These are phyloP conservation scores for Carapus acus DNA, from an alignment of 2,797 vertebrate species.

Conservation along the genomic window DNA sequence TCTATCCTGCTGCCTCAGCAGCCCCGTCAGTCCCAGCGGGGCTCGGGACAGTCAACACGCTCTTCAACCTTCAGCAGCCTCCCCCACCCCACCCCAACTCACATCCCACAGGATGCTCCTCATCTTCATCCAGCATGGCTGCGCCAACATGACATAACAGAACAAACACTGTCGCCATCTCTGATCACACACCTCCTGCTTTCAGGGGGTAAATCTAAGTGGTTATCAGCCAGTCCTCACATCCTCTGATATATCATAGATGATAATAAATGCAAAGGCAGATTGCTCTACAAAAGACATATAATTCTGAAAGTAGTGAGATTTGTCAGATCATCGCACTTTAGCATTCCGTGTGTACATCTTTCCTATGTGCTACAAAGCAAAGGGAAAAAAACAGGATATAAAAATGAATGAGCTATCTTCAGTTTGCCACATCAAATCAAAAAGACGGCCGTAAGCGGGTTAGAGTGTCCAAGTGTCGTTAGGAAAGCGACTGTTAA, in stretches of 20 bases:
- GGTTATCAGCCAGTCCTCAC: too few species aligned
- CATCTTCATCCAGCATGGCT: not conserved
- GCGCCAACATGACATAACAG: slow-evolving; percentile 18
- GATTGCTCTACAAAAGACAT: too few species aligned
- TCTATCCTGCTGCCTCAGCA: slow-evolving; percentile 7
- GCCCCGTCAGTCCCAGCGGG: slow-evolving; percentile 18
- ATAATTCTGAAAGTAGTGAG: too few species aligned
- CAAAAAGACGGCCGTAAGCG: slow-evolving; percentile 17
- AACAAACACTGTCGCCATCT: slow-evolving; percentile 26
- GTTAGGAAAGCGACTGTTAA: not conserved
- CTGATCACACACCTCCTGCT: slow-evolving; percentile 33
- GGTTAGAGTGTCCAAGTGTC: slow-evolving; percentile 21
- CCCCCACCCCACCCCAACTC: slow-evolving; percentile 10
- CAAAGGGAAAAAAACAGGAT: too few species aligned
- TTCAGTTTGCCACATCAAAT: not conserved
- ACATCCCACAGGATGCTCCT: too few species aligned
- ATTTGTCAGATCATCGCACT: too few species aligned
- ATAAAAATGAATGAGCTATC: too few species aligned
- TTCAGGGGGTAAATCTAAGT: too few species aligned
- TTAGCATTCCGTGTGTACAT: too few species aligned
- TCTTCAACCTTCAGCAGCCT: slow-evolving; percentile 10
- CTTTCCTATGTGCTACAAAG: too few species aligned
- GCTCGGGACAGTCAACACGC: not conserved
- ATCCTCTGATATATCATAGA: too few species aligned
- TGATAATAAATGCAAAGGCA: too few species aligned